Conservation (phyloP, 2,113 vertebrate genomes). For the Sylvia atricapilla region DNA sequence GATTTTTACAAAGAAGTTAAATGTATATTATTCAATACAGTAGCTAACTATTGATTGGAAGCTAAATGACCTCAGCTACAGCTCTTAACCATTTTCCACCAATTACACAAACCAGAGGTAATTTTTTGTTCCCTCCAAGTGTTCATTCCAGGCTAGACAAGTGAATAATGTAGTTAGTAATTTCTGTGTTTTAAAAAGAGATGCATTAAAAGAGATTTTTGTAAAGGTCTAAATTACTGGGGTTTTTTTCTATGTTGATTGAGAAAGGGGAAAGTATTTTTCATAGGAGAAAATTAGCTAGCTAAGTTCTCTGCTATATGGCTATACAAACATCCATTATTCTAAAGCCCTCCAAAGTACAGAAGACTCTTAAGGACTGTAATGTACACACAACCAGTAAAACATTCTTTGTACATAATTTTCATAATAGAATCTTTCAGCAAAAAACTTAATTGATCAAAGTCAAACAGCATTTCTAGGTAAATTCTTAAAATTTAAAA, state of each 20-base stretch:
- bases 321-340: neutral
- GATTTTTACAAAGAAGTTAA: neutral
- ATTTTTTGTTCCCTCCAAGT: neutral
- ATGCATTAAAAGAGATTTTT: neutral
- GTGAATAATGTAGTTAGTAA: neutral
- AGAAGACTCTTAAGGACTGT: neutral
- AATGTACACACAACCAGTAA: neutral
- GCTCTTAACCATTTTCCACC: neutral
- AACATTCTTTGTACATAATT: neutral
- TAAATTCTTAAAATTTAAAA: neutral
- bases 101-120: neutral
- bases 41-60: neutral
- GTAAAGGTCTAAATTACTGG: neutral
- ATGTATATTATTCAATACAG: neutral
- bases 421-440: neutral
- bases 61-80: neutral
- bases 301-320: neutral
- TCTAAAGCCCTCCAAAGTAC: neutral
- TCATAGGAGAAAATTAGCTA: neutral
- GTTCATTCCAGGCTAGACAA: neutral
- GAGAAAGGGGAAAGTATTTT: neutral
- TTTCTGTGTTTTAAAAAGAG: neutral
- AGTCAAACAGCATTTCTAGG: neutral
- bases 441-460: neutral
- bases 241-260: neutral